phyloP scores from a whole-genome alignment of 2,113 vertebrate species.

The Dasyprocta punctata region DNA sequence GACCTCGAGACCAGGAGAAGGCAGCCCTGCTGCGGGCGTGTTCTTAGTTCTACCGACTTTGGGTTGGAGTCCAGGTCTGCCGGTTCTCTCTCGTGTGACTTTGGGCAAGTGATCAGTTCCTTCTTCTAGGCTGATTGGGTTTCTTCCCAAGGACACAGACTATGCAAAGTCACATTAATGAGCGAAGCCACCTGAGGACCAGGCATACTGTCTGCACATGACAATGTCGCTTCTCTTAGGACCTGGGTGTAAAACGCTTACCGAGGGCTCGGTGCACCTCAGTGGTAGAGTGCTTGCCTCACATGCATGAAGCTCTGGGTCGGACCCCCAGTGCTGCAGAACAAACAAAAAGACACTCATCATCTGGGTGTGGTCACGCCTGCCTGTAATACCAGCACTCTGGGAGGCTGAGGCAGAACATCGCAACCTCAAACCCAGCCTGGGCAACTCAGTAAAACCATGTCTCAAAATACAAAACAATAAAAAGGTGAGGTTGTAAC shows the following conservation, averaged over 20 bases:
- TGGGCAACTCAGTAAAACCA: not conserved
- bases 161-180: not conserved
- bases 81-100: not conserved
- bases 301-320: not conserved
- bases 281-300: not conserved
- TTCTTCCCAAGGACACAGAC: not conserved
- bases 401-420: not conserved
- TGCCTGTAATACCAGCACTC: not conserved
- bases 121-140: not conserved
- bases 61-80: not conserved
- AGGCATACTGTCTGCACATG: too few relatives aligned
- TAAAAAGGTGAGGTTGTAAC: not conserved
- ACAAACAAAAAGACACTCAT: not conserved
- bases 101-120: too few relatives aligned
- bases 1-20: accelerated
- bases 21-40: not conserved
- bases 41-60: not conserved
- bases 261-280: accelerated
- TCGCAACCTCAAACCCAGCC: not conserved
- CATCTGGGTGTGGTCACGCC: not conserved
- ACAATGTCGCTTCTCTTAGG: accelerated
- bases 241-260: not conserved
- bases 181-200: not conserved
- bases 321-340: not conserved
- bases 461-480: not conserved